These are phyloP conservation scores for Drosophila setifemur DNA, from an alignment of 1,140 invertebrate genomes.

Conservation along the genomic window DNA sequence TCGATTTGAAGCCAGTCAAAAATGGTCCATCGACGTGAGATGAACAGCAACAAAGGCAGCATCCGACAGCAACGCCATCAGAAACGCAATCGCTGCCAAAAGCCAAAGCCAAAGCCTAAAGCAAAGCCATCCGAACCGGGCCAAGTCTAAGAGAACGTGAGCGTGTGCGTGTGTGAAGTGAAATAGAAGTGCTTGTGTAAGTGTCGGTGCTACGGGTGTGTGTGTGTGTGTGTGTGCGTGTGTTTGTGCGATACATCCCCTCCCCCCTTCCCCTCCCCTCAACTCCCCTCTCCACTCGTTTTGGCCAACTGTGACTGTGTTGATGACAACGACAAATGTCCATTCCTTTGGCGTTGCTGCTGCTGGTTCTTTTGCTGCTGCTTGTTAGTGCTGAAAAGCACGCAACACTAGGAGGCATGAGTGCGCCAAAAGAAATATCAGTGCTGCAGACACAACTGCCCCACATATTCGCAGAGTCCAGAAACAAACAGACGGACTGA, in stretches of 20 bases:
- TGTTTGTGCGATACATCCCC: neutral
- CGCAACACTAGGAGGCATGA: slow-evolving; percentile 13
- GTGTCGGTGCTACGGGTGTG: too few relatives aligned
- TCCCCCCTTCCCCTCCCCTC: neutral
- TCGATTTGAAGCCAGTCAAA: slow-evolving; percentile 75
- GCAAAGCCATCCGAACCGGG: slow-evolving; percentile 50
- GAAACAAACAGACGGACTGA: neutral
- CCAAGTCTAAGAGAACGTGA: slow-evolving; percentile 51
- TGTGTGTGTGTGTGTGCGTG: slow-evolving; percentile 17
- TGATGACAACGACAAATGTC: slow-evolving; percentile 39
- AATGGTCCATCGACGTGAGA: slow-evolving; percentile 78
- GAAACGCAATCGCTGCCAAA: slow-evolving; percentile 34
- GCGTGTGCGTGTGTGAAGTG: slow-evolving; percentile 47
- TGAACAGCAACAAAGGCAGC: slow-evolving; percentile 63
- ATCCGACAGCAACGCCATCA: slow-evolving; percentile 24
- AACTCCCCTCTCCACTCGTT: neutral
- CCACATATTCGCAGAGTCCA: slow-evolving; percentile 16
- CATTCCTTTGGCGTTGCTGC: slow-evolving; percentile 13
- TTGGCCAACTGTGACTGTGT: slow-evolving; percentile 1
- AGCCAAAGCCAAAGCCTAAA: slow-evolving; percentile 43
- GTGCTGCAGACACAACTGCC: slow-evolving; percentile 35
- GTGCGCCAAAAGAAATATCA: slow-evolving; percentile 39
- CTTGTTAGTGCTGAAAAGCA: slow-evolving; percentile 55
- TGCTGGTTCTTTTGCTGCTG: slow-evolving; percentile 42
- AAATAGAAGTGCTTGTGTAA: slow-evolving; percentile 12